Base-by-base conservation (phyloP, 2,797 vertebrate species). In the Syndactyla subalaris region DNA sequence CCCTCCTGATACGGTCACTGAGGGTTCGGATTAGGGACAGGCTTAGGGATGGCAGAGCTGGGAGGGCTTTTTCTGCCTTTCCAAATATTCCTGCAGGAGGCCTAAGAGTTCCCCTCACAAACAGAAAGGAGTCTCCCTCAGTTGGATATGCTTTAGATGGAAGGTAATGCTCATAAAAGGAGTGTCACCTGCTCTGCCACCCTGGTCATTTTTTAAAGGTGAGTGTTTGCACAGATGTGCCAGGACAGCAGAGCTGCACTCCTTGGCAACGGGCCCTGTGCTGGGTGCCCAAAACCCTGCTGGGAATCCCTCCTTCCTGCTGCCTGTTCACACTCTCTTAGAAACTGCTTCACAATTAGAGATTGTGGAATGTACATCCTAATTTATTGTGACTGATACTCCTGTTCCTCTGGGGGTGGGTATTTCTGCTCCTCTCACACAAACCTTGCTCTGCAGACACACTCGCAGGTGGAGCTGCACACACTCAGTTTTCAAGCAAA, bases 391-490 rank as follows among this genome's bases (percentile, higher is more conserved):
- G 88, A 67, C 88, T 74, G 85, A 71, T 59, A 62, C 75, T 76
- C 63, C 2, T 45, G 9, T 57, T 92, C 82, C 61, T 62, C 57
- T 32, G 51, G 66, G 66, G 85, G 63, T 52, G 68, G 85, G 79
- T 58, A 68, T 88, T 80, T 54, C 93, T 88, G 91, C 80, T 84
- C 54, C 62, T 83, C 82, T 70, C 9, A 41, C 62, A 65, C 74
- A 58, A 23, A 21, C 55, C 30, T 23, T 23, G 68, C 80, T 76
- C 72, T 80, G 85, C 58, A 67, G 70, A 63, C 70, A 30, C 5
- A 36, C 81, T 46, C 2, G 38, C 83, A 88, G 85, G 85, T 67
- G 51, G 45, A 48, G 67, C 91, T 85, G 85, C 65, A 38, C 34
- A 43, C 43, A 7, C 57, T 59, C 66, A 5, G 14, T 61, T 78